These are phyloP conservation scores for Novumbra hubbsi DNA, from an alignment of 2,797 vertebrate species.

Conservation along the genomic window DNA sequence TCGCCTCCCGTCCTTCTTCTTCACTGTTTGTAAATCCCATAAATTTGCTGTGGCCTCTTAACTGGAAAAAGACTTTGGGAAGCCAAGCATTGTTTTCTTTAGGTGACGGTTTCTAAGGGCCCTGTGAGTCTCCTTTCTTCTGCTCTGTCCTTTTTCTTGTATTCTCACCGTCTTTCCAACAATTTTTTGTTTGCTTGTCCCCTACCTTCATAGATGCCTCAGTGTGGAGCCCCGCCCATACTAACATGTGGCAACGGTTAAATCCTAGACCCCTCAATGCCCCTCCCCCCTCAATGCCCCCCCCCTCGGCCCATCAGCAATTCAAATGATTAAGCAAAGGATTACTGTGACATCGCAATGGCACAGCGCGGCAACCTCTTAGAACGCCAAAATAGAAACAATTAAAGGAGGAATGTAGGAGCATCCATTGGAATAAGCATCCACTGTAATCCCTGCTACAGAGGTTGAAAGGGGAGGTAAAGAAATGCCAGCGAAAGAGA, in stretches of 20 bases:
- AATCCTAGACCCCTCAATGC: not conserved
- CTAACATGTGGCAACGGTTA: not conserved
- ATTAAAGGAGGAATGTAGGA: not conserved
- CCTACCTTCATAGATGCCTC: not conserved
- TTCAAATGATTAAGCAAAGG: not conserved
- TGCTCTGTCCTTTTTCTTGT: not conserved
- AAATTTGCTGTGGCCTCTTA: slow-evolving; percentile 38
- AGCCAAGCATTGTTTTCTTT: slow-evolving; percentile 30
- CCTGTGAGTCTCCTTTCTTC: not conserved
- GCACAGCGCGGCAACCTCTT: not conserved
- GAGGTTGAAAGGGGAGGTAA: not conserved
- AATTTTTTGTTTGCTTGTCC: not conserved
- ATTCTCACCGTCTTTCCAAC: not conserved
- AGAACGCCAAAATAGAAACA: not conserved
- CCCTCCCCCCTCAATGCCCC: not conserved
- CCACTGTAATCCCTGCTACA: not conserved
- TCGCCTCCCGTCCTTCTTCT: slow-evolving; percentile 11
- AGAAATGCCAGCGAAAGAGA: not conserved
- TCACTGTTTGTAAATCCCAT: slow-evolving; percentile 40
- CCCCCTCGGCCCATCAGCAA: not conserved
- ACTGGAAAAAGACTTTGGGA: slow-evolving; percentile 43
- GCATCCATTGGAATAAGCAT: not conserved
- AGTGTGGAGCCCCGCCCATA: not conserved
- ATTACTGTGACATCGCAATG: not conserved
- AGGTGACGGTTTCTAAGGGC: not conserved